A percentile compares a stretch with the other conserved stretches of the same genome.
phyloP scores from a whole-genome alignment of 2,113 vertebrate species.

The Oenanthe oenanthe region DNA sequence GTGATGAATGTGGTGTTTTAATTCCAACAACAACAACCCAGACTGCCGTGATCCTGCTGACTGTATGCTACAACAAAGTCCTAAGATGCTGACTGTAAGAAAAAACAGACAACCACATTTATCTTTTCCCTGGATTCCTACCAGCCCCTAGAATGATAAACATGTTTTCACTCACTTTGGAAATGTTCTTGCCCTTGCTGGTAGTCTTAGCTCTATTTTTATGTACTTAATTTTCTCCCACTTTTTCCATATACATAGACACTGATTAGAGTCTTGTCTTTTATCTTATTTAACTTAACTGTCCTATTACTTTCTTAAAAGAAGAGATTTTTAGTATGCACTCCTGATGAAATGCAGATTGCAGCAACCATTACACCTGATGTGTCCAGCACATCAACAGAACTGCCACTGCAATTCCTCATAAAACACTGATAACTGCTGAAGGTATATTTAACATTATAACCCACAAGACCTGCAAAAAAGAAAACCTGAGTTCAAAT shows the following conservation, averaged over 20 bases:
- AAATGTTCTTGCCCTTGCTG: not conserved
- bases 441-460: not conserved
- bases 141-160: not conserved
- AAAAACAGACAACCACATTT: slow-evolving; percentile 35
- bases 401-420: not conserved
- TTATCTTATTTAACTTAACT: not conserved
- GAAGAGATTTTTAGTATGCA: not conserved
- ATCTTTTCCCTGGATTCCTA: slow-evolving; percentile 5
- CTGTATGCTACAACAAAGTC: not conserved
- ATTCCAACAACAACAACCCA: slow-evolving; percentile 45
- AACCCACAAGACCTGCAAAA: not conserved
- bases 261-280: not conserved
- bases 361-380: not conserved
- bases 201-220: not conserved
- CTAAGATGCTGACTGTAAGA: slow-evolving; percentile 45
- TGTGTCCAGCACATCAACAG: not conserved
- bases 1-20: not conserved
- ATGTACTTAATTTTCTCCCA: not conserved
- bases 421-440: not conserved
- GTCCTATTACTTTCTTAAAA: not conserved
- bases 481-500: not conserved
- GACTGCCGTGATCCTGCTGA: slow-evolving; percentile 28
- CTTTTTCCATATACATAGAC: not conserved
- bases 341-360: not conserved
- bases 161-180: not conserved